A percentile compares a stretch with the other conserved stretches of the same genome.
These are phyloP conservation scores for Pseudomyrmex gracilis DNA, from an alignment of 1,140 invertebrate species.

Conservation along the genomic window DNA sequence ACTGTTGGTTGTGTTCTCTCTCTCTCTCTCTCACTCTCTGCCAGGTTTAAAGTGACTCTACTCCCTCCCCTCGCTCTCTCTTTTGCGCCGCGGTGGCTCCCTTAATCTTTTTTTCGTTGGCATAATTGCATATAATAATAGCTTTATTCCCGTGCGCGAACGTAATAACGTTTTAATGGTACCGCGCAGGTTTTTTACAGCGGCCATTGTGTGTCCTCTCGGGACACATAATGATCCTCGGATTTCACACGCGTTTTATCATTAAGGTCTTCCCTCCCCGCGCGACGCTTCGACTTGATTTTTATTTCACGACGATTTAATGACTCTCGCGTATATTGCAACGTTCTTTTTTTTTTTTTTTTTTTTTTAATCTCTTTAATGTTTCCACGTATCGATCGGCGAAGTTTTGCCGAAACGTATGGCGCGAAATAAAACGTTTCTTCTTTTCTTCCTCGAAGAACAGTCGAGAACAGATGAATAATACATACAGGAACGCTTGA, in stretches of 20 bases:
- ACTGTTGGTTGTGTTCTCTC: slow-evolving; percentile 39
- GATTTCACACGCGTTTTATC: slow-evolving; percentile 65
- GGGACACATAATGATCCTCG: slow-evolving; percentile 57
- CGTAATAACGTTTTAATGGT: slow-evolving; percentile 73
- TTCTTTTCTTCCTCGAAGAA: background rate
- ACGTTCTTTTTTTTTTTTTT: no score
- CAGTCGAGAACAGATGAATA: background rate
- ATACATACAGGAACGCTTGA: slow-evolving; percentile 31
- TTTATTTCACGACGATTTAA: slow-evolving; percentile 16
- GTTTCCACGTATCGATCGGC: background rate
- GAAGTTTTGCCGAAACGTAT: background rate
- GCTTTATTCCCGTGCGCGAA: slow-evolving; percentile 68
- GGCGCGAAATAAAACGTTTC: background rate
- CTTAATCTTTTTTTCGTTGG: slow-evolving; percentile 59
- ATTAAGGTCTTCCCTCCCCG: slow-evolving; percentile 49
- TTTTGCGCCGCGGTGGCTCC: slow-evolving; percentile 5
- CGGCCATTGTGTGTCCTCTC: slow-evolving; percentile 41
- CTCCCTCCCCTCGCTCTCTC: background rate
- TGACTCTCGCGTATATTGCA: background rate
- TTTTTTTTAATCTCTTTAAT: slow-evolving; percentile 8
- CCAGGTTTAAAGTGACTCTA: slow-evolving; percentile 38
- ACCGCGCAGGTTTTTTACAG: slow-evolving; percentile 58
- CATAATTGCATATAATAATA: slow-evolving; percentile 73
- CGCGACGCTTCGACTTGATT: slow-evolving; percentile 36
- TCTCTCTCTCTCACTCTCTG: slow-evolving; percentile 4